phyloP scores from a whole-genome alignment of 2,113 vertebrate species.

The Sterrhoptilus dennistouni region DNA sequence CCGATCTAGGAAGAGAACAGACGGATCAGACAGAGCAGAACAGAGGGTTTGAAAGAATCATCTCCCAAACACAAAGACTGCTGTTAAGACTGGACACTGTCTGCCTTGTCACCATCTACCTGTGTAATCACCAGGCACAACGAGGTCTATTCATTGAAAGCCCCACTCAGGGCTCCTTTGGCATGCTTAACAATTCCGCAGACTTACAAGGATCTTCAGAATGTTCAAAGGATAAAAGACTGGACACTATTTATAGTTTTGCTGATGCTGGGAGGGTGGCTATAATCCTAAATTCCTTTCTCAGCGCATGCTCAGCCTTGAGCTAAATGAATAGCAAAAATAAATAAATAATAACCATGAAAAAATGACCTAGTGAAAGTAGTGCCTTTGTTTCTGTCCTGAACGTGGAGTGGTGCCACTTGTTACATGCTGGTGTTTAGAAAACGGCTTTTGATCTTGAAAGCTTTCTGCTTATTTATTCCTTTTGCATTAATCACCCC shows the following conservation, averaged over 20 bases:
- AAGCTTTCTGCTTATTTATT: background rate
- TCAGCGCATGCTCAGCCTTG: background rate
- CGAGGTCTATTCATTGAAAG: background rate
- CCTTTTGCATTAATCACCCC: background rate
- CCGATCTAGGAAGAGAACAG: background rate
- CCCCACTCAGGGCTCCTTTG: background rate
- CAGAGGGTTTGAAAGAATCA: background rate
- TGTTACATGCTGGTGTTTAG: background rate
- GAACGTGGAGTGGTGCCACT: background rate
- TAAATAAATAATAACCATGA: constrained; percentile 23
- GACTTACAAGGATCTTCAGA: background rate
- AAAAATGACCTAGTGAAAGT: constrained; percentile 28
- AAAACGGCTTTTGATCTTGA: background rate
- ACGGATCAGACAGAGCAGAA: background rate
- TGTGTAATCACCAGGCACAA: constrained; percentile 12
- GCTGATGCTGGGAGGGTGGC: background rate
- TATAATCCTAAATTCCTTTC: constrained; percentile 19
- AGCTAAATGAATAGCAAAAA: constrained; percentile 12
- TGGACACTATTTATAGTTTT: constrained; percentile 40
- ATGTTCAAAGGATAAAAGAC: constrained; percentile 32
- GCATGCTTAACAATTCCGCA: background rate
- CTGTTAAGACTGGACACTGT: background rate
- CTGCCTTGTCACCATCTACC: constrained; percentile 46
- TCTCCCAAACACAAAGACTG: background rate
- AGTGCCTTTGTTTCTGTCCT: constrained; percentile 2